These are phyloP conservation scores for zebrafish (Danio rerio) DNA, from an alignment of 2,113 vertebrate genomes.

Conservation along the genomic window GRCz12tu NC_133184.1:36564501-36565000, in stretches of 20 bases:
- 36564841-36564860: slow-evolving; percentile 31
- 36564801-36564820: slow-evolving; percentile 26
- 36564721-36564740: background rate
- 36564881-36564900: slow-evolving; percentile 81
- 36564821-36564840: background rate
- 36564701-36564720: background rate
- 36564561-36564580: too few relatives aligned
- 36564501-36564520: too few relatives aligned
- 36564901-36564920: slow-evolving; percentile 71
- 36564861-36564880: slow-evolving; percentile 80
- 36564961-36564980: slow-evolving; percentile 83
- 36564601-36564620: too few relatives aligned
- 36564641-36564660: slow-evolving; percentile 24
- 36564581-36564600: too few relatives aligned
- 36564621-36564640: slow-evolving; percentile 26
- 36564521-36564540: too few relatives aligned
- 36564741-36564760: background rate
- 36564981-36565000: slow-evolving; percentile 87
- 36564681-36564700: slow-evolving; percentile 29
- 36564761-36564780: background rate
- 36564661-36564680: slow-evolving; percentile 17
- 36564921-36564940: slow-evolving; percentile 80
- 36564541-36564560: too few relatives aligned
- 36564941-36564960: slow-evolving; percentile 79
- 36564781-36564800: background rate